Conservation (phyloP, 2,797 vertebrate genomes). For the Botia kubotai region DNA sequence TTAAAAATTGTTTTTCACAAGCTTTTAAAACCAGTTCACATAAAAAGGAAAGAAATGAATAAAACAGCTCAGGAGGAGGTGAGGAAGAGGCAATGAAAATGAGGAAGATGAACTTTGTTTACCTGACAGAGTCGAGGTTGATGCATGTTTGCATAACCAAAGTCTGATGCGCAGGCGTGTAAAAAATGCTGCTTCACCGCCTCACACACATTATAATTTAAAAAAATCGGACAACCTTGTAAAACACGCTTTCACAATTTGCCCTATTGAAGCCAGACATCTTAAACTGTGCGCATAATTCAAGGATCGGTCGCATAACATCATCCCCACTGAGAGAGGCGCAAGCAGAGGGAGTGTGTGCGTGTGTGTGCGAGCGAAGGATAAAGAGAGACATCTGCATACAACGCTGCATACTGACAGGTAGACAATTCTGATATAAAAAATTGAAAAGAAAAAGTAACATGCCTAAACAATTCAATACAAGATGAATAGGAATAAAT, state of each 20-base stretch:
- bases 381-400: slow-evolving; percentile 29
- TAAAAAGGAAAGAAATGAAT: background rate
- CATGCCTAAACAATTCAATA: slow-evolving; percentile 29
- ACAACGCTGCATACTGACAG: slow-evolving; percentile 71
- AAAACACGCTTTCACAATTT: slow-evolving; percentile 42
- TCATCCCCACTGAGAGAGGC: slow-evolving; percentile 14
- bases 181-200: slow-evolving; percentile 48
- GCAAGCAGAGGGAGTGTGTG: background rate
- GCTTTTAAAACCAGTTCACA: background rate
- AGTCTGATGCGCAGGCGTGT: slow-evolving; percentile 47
- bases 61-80: background rate
- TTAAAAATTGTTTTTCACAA: slow-evolving; percentile 8
- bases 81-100: background rate
- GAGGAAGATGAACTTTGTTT: slow-evolving; percentile 29
- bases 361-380: background rate
- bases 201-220: slow-evolving; percentile 53
- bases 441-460: slow-evolving; percentile 65
- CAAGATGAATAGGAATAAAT: slow-evolving; percentile 37
- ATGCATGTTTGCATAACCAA: slow-evolving; percentile 53
- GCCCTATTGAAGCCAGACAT: slow-evolving; percentile 37
- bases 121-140: background rate
- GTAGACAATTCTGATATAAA: slow-evolving; percentile 79
- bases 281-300: slow-evolving; percentile 39
- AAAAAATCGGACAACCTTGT: slow-evolving; percentile 46
- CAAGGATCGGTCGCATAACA: slow-evolving; percentile 29